Conservation (phyloP, 1,140 invertebrate species). For the Drosophila trapezifrons region DNA sequence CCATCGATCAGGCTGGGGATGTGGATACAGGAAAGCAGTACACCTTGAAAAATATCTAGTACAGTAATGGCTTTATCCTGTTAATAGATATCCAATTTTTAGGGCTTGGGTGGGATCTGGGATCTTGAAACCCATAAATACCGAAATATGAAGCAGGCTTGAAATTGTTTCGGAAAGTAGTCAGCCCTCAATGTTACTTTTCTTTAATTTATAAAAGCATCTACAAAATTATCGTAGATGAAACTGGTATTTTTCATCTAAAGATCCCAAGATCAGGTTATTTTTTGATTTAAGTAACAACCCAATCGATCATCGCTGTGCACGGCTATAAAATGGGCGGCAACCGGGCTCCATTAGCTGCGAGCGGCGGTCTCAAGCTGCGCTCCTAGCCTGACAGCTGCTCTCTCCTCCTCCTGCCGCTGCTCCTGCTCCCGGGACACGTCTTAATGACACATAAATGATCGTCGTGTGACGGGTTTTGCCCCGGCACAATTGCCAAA, state of each 20-base stretch:
- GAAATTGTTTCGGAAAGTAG: too few species aligned
- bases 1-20: constrained; percentile 33
- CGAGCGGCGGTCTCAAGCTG: constrained; percentile 54
- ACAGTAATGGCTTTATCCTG: too few species aligned
- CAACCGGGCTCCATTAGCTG: constrained; percentile 61
- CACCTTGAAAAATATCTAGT: constrained; percentile 4
- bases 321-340: constrained; percentile 56
- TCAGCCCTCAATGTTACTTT: too few species aligned
- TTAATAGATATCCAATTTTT: too few species aligned
- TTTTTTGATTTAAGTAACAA: neutral
- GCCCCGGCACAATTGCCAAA: constrained; percentile 47
- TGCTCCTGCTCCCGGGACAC: constrained; percentile 28
- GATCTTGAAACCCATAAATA: too few species aligned
- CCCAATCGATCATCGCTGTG: neutral
- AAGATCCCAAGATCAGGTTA: neutral
- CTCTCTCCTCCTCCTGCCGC: constrained; percentile 11
- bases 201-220: neutral
- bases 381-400: constrained; percentile 34
- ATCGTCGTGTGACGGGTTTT: constrained; percentile 59
- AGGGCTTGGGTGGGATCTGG: too few species aligned
- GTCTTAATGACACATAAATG: constrained; percentile 77
- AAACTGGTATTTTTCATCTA: neutral
- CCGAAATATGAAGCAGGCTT: too few species aligned
- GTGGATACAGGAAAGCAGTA: neutral
- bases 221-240: neutral